Percentiles rank a stretch among this genome's conserved stretches.
phyloP scores from a whole-genome alignment of 2,888 invertebrate species.

The Lasioglossum oenotherae region DNA sequence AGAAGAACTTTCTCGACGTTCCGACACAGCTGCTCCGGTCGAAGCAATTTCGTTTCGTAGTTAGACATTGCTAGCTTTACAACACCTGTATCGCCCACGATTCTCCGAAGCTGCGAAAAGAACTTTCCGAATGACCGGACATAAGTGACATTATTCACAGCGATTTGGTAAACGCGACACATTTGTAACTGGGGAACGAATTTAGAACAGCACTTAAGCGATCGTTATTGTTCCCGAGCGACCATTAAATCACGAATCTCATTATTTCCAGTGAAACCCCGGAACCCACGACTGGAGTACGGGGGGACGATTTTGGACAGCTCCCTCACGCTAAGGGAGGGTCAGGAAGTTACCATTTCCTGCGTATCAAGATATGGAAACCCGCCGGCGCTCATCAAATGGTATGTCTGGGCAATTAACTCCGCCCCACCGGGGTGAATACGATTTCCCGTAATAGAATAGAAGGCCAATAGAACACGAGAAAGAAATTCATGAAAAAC shows the following conservation, averaged over 20 bases:
- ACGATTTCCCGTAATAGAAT: background rate
- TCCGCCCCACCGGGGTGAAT: background rate
- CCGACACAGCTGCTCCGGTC: background rate
- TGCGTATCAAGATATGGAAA: slow-evolving; percentile 96
- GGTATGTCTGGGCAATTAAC: slow-evolving; percentile 85
- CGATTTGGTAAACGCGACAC: background rate
- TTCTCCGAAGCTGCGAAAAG: background rate
- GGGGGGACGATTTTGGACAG: slow-evolving; percentile 87
- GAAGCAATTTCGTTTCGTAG: background rate
- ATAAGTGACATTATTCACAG: background rate
- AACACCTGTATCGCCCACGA: background rate
- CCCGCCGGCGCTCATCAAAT: slow-evolving; percentile 94
- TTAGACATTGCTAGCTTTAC: background rate
- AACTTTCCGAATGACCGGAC: background rate
- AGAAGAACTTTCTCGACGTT: background rate
- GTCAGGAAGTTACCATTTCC: slow-evolving; percentile 88
- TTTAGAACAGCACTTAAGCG: background rate
- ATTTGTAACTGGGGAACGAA: background rate
- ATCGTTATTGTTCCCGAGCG: background rate
- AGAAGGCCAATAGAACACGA: background rate
- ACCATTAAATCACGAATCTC: background rate
- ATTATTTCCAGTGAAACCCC: slow-evolving; percentile 88
- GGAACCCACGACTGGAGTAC: slow-evolving; percentile 91
- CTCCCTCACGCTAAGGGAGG: slow-evolving; percentile 79
- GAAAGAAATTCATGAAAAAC: background rate